Percentiles rank a stretch among this genome's conserved stretches.
phyloP scores from a whole-genome alignment of 2,888 invertebrate species.

The Lasioglossum morio region DNA sequence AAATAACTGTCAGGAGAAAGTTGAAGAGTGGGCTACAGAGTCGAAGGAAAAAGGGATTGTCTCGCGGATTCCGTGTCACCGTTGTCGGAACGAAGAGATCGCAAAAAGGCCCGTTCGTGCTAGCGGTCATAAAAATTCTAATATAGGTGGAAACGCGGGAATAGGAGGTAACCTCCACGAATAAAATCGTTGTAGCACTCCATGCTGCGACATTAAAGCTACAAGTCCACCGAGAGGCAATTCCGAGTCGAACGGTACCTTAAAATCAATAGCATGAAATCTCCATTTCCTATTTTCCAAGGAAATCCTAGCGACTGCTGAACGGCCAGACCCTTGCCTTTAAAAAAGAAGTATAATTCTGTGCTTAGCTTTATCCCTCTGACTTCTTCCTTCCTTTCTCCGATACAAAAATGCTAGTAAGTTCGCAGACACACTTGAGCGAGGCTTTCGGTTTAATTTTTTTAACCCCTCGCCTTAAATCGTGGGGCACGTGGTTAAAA shows the following conservation, averaged over 20 bases:
- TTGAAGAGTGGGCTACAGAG: not conserved
- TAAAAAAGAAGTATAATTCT: not conserved
- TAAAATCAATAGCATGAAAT: slow-evolving; percentile 17
- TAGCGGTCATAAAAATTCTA: slow-evolving; percentile 41
- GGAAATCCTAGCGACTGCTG: not conserved
- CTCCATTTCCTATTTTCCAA: slow-evolving; percentile 16
- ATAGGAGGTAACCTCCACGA: not conserved
- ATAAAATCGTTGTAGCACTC: slow-evolving; percentile 30
- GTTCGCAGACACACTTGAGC: not conserved
- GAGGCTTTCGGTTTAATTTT: not conserved
- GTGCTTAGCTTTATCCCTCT: not conserved
- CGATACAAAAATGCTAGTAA: not conserved
- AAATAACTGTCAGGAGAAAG: slow-evolving; percentile 30
- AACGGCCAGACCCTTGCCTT: not conserved
- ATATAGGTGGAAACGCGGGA: slow-evolving; percentile 36
- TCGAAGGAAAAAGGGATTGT: slow-evolving; percentile 6
- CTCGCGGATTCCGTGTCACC: slow-evolving; percentile 14
- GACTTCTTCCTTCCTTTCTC: not conserved
- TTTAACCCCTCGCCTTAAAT: not conserved
- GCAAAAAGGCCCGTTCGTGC: not conserved
- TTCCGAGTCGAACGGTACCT: slow-evolving; percentile 21
- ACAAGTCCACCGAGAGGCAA: slow-evolving; percentile 24
- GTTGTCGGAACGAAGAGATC: not conserved
- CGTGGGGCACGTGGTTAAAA: no score
- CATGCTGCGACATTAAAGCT: slow-evolving; percentile 25